phyloP scores from a whole-genome alignment of 2,888 invertebrate species.

The Conus canariensis region DNA sequence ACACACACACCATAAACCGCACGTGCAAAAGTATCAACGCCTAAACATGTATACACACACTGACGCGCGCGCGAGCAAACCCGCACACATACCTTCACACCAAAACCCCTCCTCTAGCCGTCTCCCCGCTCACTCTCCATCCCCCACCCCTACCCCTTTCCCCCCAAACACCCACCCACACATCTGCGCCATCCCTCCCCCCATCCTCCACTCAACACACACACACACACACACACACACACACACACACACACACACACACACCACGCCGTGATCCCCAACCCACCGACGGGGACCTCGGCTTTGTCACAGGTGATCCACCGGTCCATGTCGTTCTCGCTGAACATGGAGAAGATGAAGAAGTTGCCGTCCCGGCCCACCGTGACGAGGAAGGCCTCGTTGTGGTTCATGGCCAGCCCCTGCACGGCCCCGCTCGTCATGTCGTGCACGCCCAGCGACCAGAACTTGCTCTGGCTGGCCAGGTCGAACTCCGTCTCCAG shows the following conservation, averaged over 20 bases:
- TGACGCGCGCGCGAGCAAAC: not conserved
- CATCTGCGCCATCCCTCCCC: not conserved
- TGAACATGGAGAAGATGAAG: conserved; percentile 33
- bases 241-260: conserved; percentile 11
- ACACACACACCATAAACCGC: no score
- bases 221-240: conserved; percentile 1
- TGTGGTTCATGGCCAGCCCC: conserved; percentile 23
- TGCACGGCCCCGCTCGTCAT: conserved; percentile 3
- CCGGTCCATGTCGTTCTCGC: not conserved
- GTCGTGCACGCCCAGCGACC: conserved; percentile 14
- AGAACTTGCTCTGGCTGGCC: not conserved
- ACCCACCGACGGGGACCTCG: conserved; percentile 30
- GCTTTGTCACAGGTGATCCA: not conserved
- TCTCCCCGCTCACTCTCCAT: not conserved
- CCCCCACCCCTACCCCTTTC: not conserved
- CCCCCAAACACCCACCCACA: no score
- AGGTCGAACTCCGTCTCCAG: conserved; percentile 31
- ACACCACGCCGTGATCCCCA: no score
- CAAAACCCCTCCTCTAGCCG: not conserved
- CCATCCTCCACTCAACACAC: not conserved
- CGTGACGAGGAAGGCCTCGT: conserved; percentile 32
- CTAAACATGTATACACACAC: not conserved
- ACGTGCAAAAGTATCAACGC: not conserved
- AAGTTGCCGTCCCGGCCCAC: conserved; percentile 40
- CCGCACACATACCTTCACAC: not conserved